A percentile compares a stretch with the other conserved stretches of the same genome.
Evolutionary conservation across 2,797 vertebrate species (phyloP).

Genomic region (Trachops cirrhosus): DNA sequence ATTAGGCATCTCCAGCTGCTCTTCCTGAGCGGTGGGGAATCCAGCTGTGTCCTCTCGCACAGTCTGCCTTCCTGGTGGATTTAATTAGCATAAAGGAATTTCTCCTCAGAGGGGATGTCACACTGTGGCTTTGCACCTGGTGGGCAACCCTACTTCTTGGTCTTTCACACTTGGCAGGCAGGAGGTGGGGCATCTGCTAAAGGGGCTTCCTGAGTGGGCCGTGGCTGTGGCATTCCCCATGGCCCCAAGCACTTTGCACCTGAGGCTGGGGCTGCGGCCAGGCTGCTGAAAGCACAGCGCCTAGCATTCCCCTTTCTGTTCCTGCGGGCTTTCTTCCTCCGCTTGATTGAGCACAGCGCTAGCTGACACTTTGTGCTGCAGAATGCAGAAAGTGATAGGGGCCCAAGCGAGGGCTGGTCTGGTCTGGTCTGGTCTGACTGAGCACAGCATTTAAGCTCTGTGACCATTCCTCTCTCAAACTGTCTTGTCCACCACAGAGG

Average conservation of each 20-base stretch:
- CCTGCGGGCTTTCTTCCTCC: background rate
- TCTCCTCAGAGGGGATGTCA: background rate
- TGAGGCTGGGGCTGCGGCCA: background rate
- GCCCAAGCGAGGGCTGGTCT: background rate
- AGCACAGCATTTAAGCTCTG: background rate
- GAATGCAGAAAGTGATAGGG: background rate
- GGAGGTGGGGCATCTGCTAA: background rate
- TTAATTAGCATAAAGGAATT: conserved; percentile 57
- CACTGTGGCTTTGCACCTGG: background rate
- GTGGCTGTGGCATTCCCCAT: background rate
- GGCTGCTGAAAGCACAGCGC: background rate
- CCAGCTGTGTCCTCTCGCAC: conserved; percentile 69
- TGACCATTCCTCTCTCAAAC: background rate
- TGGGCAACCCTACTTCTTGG: background rate
- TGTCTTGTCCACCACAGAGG: background rate
- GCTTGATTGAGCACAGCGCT: conserved; percentile 29
- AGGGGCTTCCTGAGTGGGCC: background rate
- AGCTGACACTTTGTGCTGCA: background rate
- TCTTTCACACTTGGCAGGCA: background rate
- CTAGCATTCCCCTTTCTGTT: background rate
- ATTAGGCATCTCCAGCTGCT: conserved; percentile 55
- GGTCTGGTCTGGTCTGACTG: background rate
- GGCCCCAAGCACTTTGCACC: background rate
- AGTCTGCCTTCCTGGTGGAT: conserved; percentile 17
- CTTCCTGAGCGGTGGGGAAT: conserved; percentile 67